Base-by-base conservation (phyloP, 2,888 invertebrate genomes). In the Phalangium opilio region DNA sequence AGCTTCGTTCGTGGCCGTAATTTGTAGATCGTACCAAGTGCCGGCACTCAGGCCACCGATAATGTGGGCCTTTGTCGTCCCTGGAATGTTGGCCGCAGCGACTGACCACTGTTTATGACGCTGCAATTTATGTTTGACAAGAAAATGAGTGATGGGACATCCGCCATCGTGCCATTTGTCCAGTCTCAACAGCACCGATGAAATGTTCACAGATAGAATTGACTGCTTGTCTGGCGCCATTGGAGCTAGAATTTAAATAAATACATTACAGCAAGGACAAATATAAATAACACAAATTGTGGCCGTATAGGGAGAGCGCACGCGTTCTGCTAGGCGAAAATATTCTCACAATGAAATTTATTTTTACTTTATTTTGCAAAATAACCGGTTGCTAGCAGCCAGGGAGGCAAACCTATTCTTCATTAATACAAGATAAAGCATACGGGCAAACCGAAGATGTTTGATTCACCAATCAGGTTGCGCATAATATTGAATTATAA, bases 131-230 rank as follows among this genome's bases (percentile, higher is more conserved):
- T 64, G 64, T 21, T 58, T 59, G 17, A 66, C 59, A 41, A 63
- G 61, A 53, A 59, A 66, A 33, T 59, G 60, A 10, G 54, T 57
- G 53, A 67, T 63, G 8, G 63, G 62, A 53, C 67, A 67, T 14
- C 63, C 64, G 14, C 62, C 61, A n/a, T 58, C 59, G 49, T 82
- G 81, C 93, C 93, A 95, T 52, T 89, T 81, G 61, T 79, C 83
- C 58, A 95, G 75, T 63, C 89, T 89, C 55, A 95, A 73, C 2
- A 85, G 86, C 44, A 91, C 85, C 57, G 86, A 89, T 53, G 86
- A 87, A n/a, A 86, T 82, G 20, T 87, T 87, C 1, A 87, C 84
- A 64, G 85, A 83, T 64, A 95, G 82, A 66, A 93, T 85, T 64
- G 85, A 79, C 3, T 81, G 79, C 48, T 89, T 89, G 64, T 85